phyloP scores from a whole-genome alignment of 2,888 invertebrate species.

The Willowsia nigromaculata region DNA sequence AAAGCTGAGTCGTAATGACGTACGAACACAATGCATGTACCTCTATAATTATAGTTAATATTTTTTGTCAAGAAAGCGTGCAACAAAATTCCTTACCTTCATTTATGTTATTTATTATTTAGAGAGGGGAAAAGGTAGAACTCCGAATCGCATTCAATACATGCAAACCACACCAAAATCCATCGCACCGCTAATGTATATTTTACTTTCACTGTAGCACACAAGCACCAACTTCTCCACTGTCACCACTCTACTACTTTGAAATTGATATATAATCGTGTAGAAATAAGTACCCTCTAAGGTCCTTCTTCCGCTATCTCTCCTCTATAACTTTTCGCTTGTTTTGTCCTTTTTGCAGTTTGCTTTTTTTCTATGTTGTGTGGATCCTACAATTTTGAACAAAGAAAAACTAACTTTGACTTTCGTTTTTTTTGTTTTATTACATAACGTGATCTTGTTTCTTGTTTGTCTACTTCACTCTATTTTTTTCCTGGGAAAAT shows the following conservation, averaged over 20 bases:
- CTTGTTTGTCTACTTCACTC: background rate
- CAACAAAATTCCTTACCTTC: background rate
- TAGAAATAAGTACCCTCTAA: background rate
- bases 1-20: too few species aligned
- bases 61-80: background rate
- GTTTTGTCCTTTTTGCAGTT: background rate
- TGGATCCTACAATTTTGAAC: background rate
- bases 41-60: too few species aligned
- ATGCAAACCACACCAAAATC: background rate
- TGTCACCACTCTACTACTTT: conserved; percentile 8
- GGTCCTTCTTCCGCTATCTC: background rate
- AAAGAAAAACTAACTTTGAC: background rate
- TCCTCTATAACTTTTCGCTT: background rate
- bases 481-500: background rate
- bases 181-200: background rate
- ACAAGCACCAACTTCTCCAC: background rate
- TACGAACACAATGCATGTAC: too few species aligned
- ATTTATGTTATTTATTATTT: background rate
- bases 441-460: background rate
- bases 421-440: background rate
- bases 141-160: background rate
- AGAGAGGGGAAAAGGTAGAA: background rate
- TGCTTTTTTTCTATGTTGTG: background rate
- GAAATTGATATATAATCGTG: conserved; percentile 28
- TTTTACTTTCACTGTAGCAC: background rate